These are phyloP conservation scores for Chrysotoxum bicinctum DNA, from an alignment of 2,888 invertebrate species.

Conservation along the genomic window DNA sequence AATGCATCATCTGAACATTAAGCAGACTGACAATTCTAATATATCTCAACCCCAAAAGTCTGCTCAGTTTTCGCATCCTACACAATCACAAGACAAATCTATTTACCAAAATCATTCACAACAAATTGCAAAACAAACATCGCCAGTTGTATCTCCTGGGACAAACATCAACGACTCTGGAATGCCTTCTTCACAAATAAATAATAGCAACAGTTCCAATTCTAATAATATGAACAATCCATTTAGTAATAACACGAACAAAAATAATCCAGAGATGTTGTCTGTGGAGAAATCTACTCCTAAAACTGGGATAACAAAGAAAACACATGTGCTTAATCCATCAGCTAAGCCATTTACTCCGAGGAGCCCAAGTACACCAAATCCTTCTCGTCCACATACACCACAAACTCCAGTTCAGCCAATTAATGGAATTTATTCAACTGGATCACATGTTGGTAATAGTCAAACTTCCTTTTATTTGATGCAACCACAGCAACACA, in stretches of 20 bases:
- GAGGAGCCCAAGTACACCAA: conserved; percentile 85
- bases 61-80: conserved; percentile 43
- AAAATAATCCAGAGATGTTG: conserved; percentile 52
- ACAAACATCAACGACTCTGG: conserved; percentile 43
- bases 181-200: conserved; percentile 29
- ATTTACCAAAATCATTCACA: conserved; percentile 63
- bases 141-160: conserved; percentile 60
- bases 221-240: conserved; percentile 70
- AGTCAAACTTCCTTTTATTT: conserved; percentile 81
- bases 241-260: conserved; percentile 52
- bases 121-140: conserved; percentile 45
- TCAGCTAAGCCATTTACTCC: conserved; percentile 93
- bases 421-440: conserved; percentile 78
- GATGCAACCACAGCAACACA: conserved; percentile 78
- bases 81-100: conserved; percentile 64
- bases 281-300: conserved; percentile 85
- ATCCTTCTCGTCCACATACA: conserved; percentile 89
- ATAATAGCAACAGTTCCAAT: conserved; percentile 43
- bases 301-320: conserved; percentile 80
- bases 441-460: conserved; percentile 78
- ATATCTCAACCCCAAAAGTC: conserved; percentile 63
- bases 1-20: conserved; percentile 74
- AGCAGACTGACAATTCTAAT: conserved; percentile 74
- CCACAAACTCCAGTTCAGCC: conserved; percentile 88
- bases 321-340: conserved; percentile 93